A percentile compares a stretch with the other conserved stretches of the same genome.
Evolutionary conservation across 2,888 invertebrate species (phyloP).

Genomic region (Calephelis perditalis): DNA sequence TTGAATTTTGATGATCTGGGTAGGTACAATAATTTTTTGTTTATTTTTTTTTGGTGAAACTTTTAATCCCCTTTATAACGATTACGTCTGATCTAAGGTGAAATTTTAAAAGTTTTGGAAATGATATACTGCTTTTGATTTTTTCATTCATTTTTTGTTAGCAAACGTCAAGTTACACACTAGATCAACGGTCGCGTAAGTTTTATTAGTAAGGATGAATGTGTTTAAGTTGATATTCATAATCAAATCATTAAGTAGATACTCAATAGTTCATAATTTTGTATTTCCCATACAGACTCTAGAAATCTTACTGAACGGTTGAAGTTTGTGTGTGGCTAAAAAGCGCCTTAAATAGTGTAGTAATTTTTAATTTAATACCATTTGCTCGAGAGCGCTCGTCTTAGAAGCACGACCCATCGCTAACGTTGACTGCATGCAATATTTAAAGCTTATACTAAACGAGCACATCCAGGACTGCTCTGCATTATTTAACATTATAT

Average conservation of each 20-base stretch:
- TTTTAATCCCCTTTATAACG: no score
- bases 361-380: slow-evolving; percentile 54
- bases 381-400: slow-evolving; percentile 61
- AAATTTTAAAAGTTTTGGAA: no score
- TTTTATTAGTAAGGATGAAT: no score
- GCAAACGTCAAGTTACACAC: no score
- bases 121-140: no score
- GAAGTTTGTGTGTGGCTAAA: slow-evolving; percentile 14
- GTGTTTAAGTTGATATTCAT: neutral
- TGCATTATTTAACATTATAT: slow-evolving; percentile 51
- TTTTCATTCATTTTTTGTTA: no score
- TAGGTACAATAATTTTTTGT: no score
- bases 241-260: slow-evolving; percentile 5
- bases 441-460: slow-evolving; percentile 69
- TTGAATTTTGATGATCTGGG: no score
- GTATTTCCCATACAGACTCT: slow-evolving; percentile 11
- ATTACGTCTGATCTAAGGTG: no score
- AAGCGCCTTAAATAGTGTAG: slow-evolving; percentile 43
- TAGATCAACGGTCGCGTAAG: no score
- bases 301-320: slow-evolving; percentile 11
- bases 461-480: slow-evolving; percentile 60
- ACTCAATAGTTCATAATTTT: slow-evolving; percentile 6
- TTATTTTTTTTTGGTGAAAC: no score
- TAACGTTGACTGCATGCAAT: slow-evolving; percentile 77
- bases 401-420: slow-evolving; percentile 72